Evolutionary conservation across 2,113 vertebrate genomes (phyloP).

Genomic region (Azemiops feae): DNA sequence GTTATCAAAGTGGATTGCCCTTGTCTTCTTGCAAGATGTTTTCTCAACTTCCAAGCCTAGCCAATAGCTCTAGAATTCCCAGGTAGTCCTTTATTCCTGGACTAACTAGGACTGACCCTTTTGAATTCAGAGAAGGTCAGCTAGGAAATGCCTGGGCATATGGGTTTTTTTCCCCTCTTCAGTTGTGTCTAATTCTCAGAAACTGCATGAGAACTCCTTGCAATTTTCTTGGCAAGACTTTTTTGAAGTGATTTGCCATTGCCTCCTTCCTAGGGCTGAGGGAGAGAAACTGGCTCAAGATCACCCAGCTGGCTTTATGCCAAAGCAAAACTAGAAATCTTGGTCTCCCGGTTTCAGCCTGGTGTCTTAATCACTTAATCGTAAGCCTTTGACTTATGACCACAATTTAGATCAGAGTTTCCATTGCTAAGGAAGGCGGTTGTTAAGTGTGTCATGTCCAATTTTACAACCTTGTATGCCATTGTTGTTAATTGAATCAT

Average conservation of each 20-base stretch:
- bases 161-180: not conserved
- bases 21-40: not conserved
- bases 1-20: not conserved
- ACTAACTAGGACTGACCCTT: not conserved
- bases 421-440: not conserved
- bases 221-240: not conserved
- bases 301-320: not conserved
- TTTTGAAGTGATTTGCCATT: not conserved
- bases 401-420: not conserved
- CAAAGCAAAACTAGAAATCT: not conserved
- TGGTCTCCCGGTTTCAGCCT: not conserved
- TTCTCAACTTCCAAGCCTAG: not conserved
- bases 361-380: not conserved
- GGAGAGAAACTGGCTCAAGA: not conserved
- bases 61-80: not conserved
- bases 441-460: too few species aligned
- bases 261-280: not conserved
- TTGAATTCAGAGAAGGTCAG: not conserved
- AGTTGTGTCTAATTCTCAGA: not conserved
- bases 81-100: not conserved
- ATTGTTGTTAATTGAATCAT: not conserved
- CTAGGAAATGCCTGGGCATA: not conserved
- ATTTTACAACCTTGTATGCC: not conserved
- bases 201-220: not conserved
- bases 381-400: not conserved